Evolutionary conservation across 2,797 vertebrate species (phyloP), one percentile per base, ranked within the genome.

Genomic region (Poeciliopsis presidionis): DNA sequence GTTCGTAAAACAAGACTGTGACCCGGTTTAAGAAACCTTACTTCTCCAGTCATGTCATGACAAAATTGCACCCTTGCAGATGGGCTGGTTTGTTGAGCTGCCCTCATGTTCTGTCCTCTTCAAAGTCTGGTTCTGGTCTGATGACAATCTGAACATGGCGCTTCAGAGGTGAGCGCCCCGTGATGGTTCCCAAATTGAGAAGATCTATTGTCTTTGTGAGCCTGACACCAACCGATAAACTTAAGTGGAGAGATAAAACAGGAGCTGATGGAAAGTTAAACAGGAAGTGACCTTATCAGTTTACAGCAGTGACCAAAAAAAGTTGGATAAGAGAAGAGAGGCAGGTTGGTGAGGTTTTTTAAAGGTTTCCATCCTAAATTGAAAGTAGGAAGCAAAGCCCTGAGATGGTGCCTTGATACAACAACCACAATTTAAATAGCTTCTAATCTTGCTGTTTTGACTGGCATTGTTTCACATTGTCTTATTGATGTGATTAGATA

Each of bases 211-310:
- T 94, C 88, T 93, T 90, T 83, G 90, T 73, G 12, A 75, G 87
- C 72, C 86, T 90, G 78, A 91, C 87, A 87, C 79, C 72, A 81
- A 87, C 81, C 25, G 84, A 89, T 86, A 86, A 87, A 91, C 87
- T 90, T 89, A 93, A 94, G 92, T 91, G 93, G 86, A 85, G 75
- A 90, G 92, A 94, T 94, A 91, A 93, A 93, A 90, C 84, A 80
- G 87, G 83, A 92, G 88, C 83, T 83, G 90, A 89, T 18, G 79
- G 90, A 88, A 93, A 91, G 85, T 90, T 91, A 93, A 94, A 95
- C 91, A 95, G 93, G 93, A 94, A 95, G 90, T 85, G 75, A 88
- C 90, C 92, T 91, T 95, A 94, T 96, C 91, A 55, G 73, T 83
- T 93, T 90, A 89, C 85, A 72, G 63, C 73, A 70, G 83, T 65